Percentiles rank a stretch among this genome's conserved stretches.
Conservation (phyloP, 2,888 invertebrate species). For the Nephrotoma flavescens region DNA sequence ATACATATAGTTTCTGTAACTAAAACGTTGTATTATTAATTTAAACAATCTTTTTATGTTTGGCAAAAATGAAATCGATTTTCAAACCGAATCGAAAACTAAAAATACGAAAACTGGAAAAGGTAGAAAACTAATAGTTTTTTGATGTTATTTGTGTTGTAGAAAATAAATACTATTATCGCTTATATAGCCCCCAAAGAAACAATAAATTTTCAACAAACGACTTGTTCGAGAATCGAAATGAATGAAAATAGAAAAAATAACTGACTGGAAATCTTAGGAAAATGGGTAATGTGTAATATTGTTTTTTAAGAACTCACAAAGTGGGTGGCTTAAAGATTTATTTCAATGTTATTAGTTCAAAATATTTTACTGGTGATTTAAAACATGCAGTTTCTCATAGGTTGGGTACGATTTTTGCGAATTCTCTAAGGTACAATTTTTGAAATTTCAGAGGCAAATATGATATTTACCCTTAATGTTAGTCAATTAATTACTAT, state of each 20-base stretch:
- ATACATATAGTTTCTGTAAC: background rate
- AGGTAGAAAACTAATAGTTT: background rate
- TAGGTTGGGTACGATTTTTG: background rate
- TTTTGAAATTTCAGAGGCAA: background rate
- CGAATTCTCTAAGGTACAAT: background rate
- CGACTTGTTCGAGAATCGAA: background rate
- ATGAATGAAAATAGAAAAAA: background rate
- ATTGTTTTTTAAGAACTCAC: slow-evolving; percentile 1
- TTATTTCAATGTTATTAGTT: background rate
- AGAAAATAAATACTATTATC: background rate
- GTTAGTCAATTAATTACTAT: background rate
- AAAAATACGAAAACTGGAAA: background rate
- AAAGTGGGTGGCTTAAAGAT: slow-evolving; percentile 1
- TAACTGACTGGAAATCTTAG: background rate
- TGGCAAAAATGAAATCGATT: background rate
- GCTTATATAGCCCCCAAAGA: background rate
- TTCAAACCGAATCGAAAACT: background rate
- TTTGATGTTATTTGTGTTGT: background rate
- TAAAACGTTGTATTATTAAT: background rate
- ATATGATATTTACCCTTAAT: background rate
- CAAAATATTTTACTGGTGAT: background rate
- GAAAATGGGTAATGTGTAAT: background rate
- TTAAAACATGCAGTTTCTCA: background rate
- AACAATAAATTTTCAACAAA: background rate
- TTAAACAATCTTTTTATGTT: background rate